A percentile compares a stretch with the other conserved stretches of the same genome.
Evolutionary conservation across 1,140 invertebrate species (phyloP).

Genomic region (Pissodes strobi): DNA sequence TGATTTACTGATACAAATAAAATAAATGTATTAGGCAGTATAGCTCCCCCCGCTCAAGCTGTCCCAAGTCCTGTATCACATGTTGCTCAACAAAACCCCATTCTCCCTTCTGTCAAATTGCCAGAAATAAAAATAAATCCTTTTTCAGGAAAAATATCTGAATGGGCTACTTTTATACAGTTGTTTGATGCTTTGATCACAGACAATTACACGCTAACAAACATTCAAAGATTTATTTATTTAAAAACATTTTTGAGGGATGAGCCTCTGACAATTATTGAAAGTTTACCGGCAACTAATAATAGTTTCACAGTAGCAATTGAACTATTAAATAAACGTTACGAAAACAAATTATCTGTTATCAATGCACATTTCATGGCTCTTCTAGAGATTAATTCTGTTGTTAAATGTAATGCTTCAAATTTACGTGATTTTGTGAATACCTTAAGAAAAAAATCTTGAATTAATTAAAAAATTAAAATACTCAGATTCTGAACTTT

Average conservation of each 20-base stretch:
- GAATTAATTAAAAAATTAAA: conserved; percentile 4
- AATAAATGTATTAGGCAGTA: no score
- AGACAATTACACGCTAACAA: neutral
- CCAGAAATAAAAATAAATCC: conserved; percentile 1
- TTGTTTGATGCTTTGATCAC: neutral
- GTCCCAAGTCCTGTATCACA: no score
- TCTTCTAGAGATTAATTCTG: neutral
- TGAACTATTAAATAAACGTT: neutral
- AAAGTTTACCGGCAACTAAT: conserved; percentile 2
- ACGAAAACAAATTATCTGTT: neutral
- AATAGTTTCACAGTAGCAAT: neutral
- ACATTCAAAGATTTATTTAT: conserved; percentile 9
- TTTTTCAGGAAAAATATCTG: neutral
- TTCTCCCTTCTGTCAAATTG: no score
- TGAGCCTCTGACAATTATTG: neutral
- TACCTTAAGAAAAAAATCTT: neutral
- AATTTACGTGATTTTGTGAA: neutral
- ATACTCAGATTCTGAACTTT: neutral
- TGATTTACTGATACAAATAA: no score
- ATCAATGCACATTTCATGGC: conserved; percentile 6
- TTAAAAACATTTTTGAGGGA: conserved; percentile 8
- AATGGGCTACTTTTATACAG: conserved; percentile 9
- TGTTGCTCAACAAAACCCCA: no score
- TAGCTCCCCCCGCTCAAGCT: no score
- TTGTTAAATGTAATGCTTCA: neutral